Percentiles rank a stretch among this genome's conserved stretches.
phyloP scores from a whole-genome alignment of 53 echinoderm and acorn worm genomes.

The Holothuria scabra region DNA sequence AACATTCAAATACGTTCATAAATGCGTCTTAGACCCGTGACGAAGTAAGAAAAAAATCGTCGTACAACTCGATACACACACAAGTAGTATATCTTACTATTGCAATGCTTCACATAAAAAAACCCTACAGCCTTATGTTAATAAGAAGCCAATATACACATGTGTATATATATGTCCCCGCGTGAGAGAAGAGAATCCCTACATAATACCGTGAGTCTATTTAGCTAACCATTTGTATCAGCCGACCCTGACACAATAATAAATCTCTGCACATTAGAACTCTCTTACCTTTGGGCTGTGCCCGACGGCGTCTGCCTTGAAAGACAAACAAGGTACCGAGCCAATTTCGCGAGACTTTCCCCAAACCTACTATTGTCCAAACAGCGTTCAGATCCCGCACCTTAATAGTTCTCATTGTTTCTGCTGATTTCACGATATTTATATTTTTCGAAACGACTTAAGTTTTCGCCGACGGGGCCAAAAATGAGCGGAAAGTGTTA shows the following conservation, averaged over 20 bases:
- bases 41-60: too few species aligned
- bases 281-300: conserved; percentile 19
- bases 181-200: background rate
- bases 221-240: conserved; percentile 45
- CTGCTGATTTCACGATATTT: conserved; percentile 29
- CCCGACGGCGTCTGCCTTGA: conserved; percentile 38
- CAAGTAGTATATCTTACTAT: too few species aligned
- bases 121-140: too few species aligned
- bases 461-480: conserved; percentile 23
- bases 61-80: too few species aligned
- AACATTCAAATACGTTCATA: too few species aligned
- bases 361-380: conserved; percentile 40
- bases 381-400: conserved; percentile 22
- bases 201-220: conserved; percentile 30
- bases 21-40: too few species aligned
- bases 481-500: conserved; percentile 38
- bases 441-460: conserved; percentile 43
- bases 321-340: conserved; percentile 44
- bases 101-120: too few species aligned
- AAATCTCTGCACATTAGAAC: conserved; percentile 23
- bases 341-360: conserved; percentile 49
- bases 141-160: too few species aligned
- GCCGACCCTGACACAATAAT: conserved; percentile 39
- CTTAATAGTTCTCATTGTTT: conserved; percentile 35
- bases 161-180: too few species aligned